Evolutionary conservation across 2,888 invertebrate species (phyloP).

Genomic region (Folsomia candida): DNA sequence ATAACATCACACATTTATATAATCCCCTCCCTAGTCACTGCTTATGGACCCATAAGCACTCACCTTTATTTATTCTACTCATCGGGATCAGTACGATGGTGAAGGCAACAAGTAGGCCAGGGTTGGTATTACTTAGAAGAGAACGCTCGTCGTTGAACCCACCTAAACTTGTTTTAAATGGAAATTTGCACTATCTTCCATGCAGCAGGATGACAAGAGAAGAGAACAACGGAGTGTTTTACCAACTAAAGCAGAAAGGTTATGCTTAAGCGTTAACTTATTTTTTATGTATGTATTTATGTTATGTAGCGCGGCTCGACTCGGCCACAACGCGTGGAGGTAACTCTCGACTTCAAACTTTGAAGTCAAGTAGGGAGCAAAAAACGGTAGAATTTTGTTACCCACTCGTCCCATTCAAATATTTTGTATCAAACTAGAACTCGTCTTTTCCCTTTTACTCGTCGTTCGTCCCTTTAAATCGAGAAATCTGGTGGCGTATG

Average conservation of each 20-base stretch:
- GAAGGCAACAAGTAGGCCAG: slow-evolving; percentile 9
- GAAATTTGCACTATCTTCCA: neutral
- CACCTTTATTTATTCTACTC: slow-evolving; percentile 1
- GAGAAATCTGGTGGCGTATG: neutral
- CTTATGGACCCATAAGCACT: neutral
- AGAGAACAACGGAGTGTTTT: neutral
- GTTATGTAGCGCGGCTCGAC: neutral
- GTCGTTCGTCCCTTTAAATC: neutral
- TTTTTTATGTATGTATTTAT: neutral
- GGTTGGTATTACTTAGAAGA: too few species aligned
- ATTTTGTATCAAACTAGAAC: neutral
- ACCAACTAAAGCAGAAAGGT: neutral
- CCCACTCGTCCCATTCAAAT: neutral
- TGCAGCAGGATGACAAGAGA: neutral
- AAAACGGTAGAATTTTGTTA: neutral
- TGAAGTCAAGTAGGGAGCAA: neutral
- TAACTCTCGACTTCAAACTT: neutral
- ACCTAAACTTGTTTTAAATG: slow-evolving; percentile 6
- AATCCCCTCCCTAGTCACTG: neutral
- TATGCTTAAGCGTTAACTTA: neutral
- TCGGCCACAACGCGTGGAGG: neutral
- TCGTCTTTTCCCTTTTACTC: neutral
- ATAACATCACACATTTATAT: too few species aligned
- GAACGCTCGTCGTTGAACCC: neutral
- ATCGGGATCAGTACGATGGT: neutral